Conservation (phyloP, 2,888 invertebrate species). For the Latrodectus elegans region DNA sequence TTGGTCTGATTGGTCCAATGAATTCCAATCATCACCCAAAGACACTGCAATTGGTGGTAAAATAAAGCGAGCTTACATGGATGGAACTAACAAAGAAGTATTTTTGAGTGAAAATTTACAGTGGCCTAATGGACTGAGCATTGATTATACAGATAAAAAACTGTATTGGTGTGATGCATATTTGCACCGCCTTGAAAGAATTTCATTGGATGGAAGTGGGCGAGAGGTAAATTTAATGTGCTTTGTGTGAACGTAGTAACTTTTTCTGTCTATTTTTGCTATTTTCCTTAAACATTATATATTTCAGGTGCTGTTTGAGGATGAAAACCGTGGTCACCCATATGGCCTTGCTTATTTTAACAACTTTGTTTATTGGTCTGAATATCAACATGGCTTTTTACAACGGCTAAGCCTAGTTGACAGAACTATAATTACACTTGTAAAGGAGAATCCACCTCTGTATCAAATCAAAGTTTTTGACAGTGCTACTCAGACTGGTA, state of each 20-base stretch:
- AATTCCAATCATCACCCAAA: slow-evolving; percentile 73
- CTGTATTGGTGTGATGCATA: slow-evolving; percentile 70
- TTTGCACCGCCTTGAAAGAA: slow-evolving; percentile 62
- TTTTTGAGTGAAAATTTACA: slow-evolving; percentile 79
- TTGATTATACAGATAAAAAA: slow-evolving; percentile 63
- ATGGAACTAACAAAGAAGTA: slow-evolving; percentile 80
- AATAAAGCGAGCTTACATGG: slow-evolving; percentile 83
- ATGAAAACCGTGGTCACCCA: slow-evolving; percentile 79
- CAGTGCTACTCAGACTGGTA: slow-evolving; percentile 78
- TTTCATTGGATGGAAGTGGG: slow-evolving; percentile 63
- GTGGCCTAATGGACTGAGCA: slow-evolving; percentile 86
- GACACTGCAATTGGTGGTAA: slow-evolving; percentile 76
- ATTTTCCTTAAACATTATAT: background rate
- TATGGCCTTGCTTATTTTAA: slow-evolving; percentile 82
- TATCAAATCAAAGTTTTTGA: slow-evolving; percentile 82
- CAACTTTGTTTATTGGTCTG: slow-evolving; percentile 82
- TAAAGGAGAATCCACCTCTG: slow-evolving; percentile 79
- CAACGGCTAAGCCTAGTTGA: slow-evolving; percentile 77
- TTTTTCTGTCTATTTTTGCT: background rate
- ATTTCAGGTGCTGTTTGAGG: slow-evolving; percentile 75
- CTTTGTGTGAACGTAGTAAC: background rate
- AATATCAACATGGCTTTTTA: slow-evolving; percentile 81
- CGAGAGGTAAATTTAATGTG: slow-evolving; percentile 74
- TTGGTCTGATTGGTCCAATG: slow-evolving; percentile 83
- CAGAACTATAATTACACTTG: slow-evolving; percentile 77